Evolutionary conservation across 1,140 invertebrate species (phyloP).

Genomic region (Parasteatoda tepidariorum): DNA sequence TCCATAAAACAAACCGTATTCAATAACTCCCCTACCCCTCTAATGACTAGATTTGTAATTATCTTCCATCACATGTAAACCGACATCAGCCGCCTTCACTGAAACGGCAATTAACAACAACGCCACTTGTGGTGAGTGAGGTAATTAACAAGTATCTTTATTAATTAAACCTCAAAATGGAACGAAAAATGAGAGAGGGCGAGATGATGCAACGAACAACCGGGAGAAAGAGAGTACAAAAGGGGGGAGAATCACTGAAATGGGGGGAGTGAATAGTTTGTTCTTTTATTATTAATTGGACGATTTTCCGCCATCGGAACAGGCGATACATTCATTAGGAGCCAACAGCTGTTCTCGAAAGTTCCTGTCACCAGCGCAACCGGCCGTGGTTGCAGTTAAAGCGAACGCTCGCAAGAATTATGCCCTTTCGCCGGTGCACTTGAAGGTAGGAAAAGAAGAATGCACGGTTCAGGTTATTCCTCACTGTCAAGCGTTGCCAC

Average conservation of each 20-base stretch:
- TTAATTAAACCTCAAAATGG: constrained; percentile 52
- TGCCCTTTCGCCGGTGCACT: constrained; percentile 43
- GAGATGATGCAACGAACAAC: constrained; percentile 10
- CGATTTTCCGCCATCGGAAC: constrained; percentile 57
- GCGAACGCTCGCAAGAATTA: constrained; percentile 50
- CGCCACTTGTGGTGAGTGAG: constrained; percentile 48
- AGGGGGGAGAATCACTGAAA: constrained; percentile 22
- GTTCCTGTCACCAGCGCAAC: constrained; percentile 51
- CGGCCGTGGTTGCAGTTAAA: constrained; percentile 56
- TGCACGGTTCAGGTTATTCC: constrained; percentile 46
- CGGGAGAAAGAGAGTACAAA: neutral
- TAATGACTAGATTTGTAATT: constrained; percentile 21
- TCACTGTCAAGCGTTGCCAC: constrained; percentile 41
- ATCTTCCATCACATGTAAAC: constrained; percentile 27
- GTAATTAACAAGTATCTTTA: constrained; percentile 60
- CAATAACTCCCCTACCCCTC: neutral
- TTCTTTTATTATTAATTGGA: constrained; percentile 60
- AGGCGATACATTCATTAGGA: constrained; percentile 59
- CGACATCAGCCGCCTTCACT: constrained; percentile 21
- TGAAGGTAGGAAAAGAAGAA: constrained; percentile 58
- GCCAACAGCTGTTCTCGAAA: constrained; percentile 52
- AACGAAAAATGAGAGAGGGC: constrained; percentile 28
- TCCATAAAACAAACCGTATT: too few species aligned
- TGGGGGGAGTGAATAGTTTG: constrained; percentile 7
- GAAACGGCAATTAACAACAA: constrained; percentile 59